Conservation (phyloP, 2,888 invertebrate species). For the Catocala sponsa region DNA sequence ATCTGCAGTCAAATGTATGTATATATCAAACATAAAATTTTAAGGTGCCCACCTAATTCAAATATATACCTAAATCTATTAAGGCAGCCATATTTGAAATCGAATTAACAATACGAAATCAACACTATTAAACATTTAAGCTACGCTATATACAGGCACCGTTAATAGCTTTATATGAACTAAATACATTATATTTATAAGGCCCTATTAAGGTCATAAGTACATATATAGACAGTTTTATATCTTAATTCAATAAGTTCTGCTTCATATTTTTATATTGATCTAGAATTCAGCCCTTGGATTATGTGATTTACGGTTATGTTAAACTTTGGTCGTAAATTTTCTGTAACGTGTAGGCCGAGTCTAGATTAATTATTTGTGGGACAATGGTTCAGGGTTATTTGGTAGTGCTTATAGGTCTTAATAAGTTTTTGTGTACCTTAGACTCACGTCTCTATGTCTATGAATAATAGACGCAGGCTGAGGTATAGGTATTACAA, state of each 20-base stretch:
- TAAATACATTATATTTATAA: slow-evolving; percentile 40
- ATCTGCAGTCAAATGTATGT: no score
- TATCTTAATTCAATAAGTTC: slow-evolving; percentile 40
- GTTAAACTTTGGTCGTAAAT: neutral
- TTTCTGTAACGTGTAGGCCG: neutral
- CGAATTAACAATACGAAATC: slow-evolving; percentile 22
- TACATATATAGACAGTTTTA: slow-evolving; percentile 40
- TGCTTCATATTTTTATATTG: slow-evolving; percentile 15
- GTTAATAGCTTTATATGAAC: slow-evolving; percentile 30
- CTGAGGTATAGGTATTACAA: no score
- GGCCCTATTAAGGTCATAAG: slow-evolving; percentile 29
- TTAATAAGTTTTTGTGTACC: no score
- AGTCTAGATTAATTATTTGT: slow-evolving; percentile 28
- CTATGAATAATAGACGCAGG: no score
- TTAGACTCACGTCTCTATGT: no score
- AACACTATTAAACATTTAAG: slow-evolving; percentile 18
- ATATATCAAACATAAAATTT: no score
- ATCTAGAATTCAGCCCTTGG: slow-evolving; percentile 1
- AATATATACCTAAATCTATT: no score
- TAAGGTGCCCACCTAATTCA: no score
- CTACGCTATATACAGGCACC: slow-evolving; percentile 37
- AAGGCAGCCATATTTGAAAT: slow-evolving; percentile 11
- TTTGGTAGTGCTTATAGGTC: neutral
- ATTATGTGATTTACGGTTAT: slow-evolving; percentile 1
- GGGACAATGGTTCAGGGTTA: slow-evolving; percentile 14